Evolutionary conservation across 2,888 invertebrate species (phyloP), one percentile per base, ranked within the genome.

Genomic region (Trichacis sp.): DNA sequence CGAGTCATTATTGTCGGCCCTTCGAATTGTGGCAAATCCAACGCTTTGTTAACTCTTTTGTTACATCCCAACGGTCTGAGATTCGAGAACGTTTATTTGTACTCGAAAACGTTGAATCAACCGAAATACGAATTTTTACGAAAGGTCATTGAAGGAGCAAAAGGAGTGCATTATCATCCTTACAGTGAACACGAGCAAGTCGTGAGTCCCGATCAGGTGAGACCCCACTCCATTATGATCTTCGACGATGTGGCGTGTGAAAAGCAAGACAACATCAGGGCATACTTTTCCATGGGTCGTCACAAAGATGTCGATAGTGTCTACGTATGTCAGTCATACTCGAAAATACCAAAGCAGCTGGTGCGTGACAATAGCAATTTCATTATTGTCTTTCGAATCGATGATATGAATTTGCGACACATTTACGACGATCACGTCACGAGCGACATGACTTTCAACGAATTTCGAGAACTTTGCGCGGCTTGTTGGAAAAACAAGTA

Each of bases 21-120:
- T 45, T 79, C 77, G n/a, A 77, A 75, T 50, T 79, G 77, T 68
- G 80, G 83, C 2, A 84, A 84, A 71, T 80, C 80, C 5, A 81
- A 82, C 56, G 67, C 77, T 6, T 68, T 82, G 56, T 24, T 81
- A 1, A 67, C 69, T 58, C 68, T 83, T 51, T 56, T 83, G 20
- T 66, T 70, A 24, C 71, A 77, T 64, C 72, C 72, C 9, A 81
- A 82, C 63, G 80, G 80, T 2, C 57, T 82, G 40, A 65, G 70
- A 64, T 84, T 82, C 70, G 65, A 79, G 70, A 83, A 84, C 70
- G 57, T 84, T 24, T 84, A 80, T 53, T 55, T 82, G 11, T 80
- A 78, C 62, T 79, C 59, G 15, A 78, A 78, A 52, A 63, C 70
- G 1, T 48, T 79, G 20, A 63, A 71, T 65, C 78, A 79, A 60